These are phyloP conservation scores for Motacilla alba DNA, from an alignment of 2,113 vertebrate genomes.

Conservation along the genomic window DNA sequence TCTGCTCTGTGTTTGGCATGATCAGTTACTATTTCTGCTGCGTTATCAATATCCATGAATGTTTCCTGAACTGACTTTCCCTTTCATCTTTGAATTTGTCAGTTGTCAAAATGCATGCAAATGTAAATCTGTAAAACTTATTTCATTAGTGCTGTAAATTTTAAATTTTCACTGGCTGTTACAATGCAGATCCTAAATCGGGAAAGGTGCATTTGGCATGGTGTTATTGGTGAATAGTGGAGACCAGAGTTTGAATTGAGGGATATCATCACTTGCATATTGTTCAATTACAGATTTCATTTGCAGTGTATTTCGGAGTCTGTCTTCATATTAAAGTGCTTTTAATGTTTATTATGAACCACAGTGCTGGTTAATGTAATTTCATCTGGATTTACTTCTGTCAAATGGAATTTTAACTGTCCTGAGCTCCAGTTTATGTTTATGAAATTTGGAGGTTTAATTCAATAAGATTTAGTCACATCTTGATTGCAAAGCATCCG, in stretches of 20 bases:
- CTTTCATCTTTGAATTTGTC: background rate
- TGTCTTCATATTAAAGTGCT: background rate
- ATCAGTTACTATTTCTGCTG: conserved; percentile 15
- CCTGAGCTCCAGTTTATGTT: background rate
- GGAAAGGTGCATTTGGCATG: background rate
- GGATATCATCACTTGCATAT: background rate
- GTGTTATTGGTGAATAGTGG: background rate
- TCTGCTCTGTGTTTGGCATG: background rate
- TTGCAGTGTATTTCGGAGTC: background rate
- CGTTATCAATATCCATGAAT: background rate
- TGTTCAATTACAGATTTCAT: conserved; percentile 9
- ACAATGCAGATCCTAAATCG: background rate
- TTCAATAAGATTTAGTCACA: background rate
- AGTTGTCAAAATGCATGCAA: background rate
- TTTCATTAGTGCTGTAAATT: background rate
- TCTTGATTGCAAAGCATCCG: background rate
- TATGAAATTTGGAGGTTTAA: background rate
- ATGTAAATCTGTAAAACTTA: background rate
- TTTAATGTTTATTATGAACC: background rate
- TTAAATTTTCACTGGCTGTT: background rate
- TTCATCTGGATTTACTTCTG: background rate
- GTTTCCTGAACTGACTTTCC: conserved; percentile 20
- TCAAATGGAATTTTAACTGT: background rate
- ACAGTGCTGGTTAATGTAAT: background rate
- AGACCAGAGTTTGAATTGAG: background rate